Conservation (phyloP, 1,140 invertebrate genomes). For the Drosophila auraria region DNA sequence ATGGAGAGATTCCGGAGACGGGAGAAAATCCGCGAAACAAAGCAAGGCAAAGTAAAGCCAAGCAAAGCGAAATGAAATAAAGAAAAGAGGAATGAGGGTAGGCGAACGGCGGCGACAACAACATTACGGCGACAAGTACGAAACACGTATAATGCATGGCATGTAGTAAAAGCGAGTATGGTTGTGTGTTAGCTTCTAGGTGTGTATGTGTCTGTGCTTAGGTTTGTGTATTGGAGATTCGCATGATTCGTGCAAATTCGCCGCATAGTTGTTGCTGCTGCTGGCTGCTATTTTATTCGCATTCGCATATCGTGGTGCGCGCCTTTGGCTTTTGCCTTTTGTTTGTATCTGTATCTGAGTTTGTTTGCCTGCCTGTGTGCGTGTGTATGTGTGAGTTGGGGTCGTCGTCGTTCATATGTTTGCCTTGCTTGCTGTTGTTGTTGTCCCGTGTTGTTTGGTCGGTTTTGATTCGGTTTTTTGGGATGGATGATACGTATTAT, state of each 20-base stretch:
- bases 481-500: slow-evolving; percentile 79
- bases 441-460: slow-evolving; percentile 75
- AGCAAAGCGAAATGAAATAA: slow-evolving; percentile 25
- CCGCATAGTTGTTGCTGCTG: slow-evolving; percentile 74
- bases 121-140: slow-evolving; percentile 77
- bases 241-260: slow-evolving; percentile 83
- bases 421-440: slow-evolving; percentile 53
- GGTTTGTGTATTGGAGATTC: slow-evolving; percentile 67
- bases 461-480: slow-evolving; percentile 82
- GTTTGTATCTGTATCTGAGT: slow-evolving; percentile 49
- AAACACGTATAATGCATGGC: slow-evolving; percentile 79
- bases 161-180: slow-evolving; percentile 22
- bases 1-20: slow-evolving; percentile 7
- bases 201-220: slow-evolving; percentile 34
- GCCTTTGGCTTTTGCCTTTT: slow-evolving; percentile 50
- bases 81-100: slow-evolving; percentile 23
- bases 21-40: slow-evolving; percentile 44
- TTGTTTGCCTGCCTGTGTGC: slow-evolving; percentile 25
- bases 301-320: slow-evolving; percentile 74
- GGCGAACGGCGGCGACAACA: slow-evolving; percentile 50
- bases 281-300: slow-evolving; percentile 71
- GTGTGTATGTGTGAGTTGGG: slow-evolving; percentile 59
- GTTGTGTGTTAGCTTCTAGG: too few relatives aligned
- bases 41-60: slow-evolving; percentile 33
- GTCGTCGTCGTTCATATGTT: slow-evolving; percentile 78